Evolutionary conservation across 2,888 invertebrate genomes (phyloP).

Genomic region (Hyles lineata): DNA sequence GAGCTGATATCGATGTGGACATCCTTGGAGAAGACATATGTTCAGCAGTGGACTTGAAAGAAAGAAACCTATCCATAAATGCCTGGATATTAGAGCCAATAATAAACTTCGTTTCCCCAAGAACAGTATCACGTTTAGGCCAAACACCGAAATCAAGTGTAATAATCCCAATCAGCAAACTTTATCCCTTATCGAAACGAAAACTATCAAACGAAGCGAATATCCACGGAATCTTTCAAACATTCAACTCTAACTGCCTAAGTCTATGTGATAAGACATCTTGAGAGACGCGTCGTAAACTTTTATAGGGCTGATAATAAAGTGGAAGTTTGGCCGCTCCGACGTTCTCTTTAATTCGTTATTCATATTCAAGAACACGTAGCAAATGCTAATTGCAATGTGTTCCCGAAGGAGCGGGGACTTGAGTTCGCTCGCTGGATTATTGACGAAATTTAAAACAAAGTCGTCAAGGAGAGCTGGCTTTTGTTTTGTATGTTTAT

Average conservation of each 20-base stretch:
- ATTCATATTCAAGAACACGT: slow-evolving; percentile 63
- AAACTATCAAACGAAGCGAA: slow-evolving; percentile 1
- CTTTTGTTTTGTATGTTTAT: not conserved
- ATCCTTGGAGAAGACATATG: too few species aligned
- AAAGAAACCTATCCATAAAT: too few species aligned
- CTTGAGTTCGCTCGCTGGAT: slow-evolving; percentile 15
- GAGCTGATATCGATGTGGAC: too few species aligned
- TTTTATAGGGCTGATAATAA: slow-evolving; percentile 52
- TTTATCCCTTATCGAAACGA: not conserved
- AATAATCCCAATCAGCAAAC: not conserved
- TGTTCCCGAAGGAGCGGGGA: slow-evolving; percentile 34
- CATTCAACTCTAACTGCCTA: slow-evolving; percentile 25
- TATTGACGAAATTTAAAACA: slow-evolving; percentile 26
- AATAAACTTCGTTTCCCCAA: too few species aligned
- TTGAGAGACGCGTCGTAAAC: slow-evolving; percentile 38
- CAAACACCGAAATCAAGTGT: too few species aligned
- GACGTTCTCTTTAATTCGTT: slow-evolving; percentile 55
- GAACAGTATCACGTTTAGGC: too few species aligned
- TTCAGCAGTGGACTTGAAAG: too few species aligned
- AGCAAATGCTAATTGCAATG: slow-evolving; percentile 49
- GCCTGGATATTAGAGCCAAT: too few species aligned
- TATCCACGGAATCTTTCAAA: slow-evolving; percentile 18
- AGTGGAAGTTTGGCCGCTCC: slow-evolving; percentile 46
- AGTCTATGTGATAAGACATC: slow-evolving; percentile 43
- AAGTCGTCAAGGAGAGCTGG: slow-evolving; percentile 1